Conservation (phyloP, 1,140 invertebrate genomes). For the Lepidurus apus region DNA sequence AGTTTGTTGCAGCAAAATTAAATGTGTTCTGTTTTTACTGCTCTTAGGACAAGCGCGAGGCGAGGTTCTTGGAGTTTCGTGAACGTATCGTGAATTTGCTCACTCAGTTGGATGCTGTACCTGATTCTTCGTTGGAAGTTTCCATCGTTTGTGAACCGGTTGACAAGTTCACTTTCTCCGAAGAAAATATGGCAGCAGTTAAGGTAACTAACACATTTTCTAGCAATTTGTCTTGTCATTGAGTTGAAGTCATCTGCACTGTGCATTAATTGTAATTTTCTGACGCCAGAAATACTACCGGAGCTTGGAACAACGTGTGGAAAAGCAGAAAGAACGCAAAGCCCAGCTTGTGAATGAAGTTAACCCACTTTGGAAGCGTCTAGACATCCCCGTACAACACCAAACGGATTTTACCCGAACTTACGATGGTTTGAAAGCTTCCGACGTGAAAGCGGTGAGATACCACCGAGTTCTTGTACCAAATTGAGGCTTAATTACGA, state of each 20-base stretch:
- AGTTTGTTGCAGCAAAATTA: no score
- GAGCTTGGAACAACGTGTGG: neutral
- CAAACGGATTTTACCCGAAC: neutral
- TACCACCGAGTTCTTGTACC: conserved; percentile 43
- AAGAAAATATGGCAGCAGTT: neutral
- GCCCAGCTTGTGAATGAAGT: neutral
- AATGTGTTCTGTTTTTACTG: neutral
- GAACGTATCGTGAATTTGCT: neutral
- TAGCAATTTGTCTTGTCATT: neutral
- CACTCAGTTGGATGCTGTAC: neutral
- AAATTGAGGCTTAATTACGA: conserved; percentile 7
- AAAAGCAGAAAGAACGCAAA: neutral
- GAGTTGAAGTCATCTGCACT: neutral
- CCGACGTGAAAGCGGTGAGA: no score
- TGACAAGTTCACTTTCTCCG: neutral
- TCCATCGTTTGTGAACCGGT: neutral
- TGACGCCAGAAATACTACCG: neutral
- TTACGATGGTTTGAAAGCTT: neutral
- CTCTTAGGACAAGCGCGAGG: neutral
- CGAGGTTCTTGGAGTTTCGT: conserved; percentile 19
- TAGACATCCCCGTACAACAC: neutral
- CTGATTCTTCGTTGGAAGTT: neutral
- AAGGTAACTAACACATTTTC: neutral
- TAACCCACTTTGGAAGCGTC: neutral
- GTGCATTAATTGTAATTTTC: neutral